Conservation (phyloP, 2,888 invertebrate genomes). For the Arctia plantaginis region DNA sequence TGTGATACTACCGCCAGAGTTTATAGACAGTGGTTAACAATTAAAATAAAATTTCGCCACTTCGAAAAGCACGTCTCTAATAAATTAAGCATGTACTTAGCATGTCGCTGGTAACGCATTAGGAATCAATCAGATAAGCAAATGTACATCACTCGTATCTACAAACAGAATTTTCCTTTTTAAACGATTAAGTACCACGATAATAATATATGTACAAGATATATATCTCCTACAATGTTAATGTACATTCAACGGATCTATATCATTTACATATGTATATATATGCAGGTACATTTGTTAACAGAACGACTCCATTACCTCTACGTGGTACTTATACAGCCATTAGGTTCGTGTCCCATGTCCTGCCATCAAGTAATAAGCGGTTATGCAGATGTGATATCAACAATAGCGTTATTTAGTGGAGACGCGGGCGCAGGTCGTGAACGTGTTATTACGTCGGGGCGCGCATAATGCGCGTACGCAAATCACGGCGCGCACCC, state of each 20-base stretch:
- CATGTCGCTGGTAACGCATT: constrained; percentile 1
- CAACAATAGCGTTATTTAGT: constrained; percentile 55
- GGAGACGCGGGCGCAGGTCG: constrained; percentile 43
- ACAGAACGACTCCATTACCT: constrained; percentile 13
- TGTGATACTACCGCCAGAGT: not conserved
- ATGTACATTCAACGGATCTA: constrained; percentile 12
- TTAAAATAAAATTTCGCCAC: not conserved
- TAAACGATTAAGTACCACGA: constrained; percentile 22
- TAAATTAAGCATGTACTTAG: not conserved
- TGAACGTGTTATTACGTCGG: constrained; percentile 58
- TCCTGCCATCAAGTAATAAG: constrained; percentile 17
- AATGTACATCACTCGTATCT: constrained; percentile 6
- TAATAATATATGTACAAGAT: constrained; percentile 15
- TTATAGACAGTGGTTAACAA: not conserved
- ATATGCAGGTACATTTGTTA: constrained; percentile 6
- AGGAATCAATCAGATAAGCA: constrained; percentile 12
- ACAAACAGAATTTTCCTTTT: constrained; percentile 22
- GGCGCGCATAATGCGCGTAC: constrained; percentile 63
- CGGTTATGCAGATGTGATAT: constrained; percentile 21
- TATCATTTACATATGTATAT: constrained; percentile 21
- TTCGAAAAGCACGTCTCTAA: not conserved
- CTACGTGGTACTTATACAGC: constrained; percentile 18
- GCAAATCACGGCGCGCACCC: constrained; percentile 69
- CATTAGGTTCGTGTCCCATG: constrained; percentile 21
- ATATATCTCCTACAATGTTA: constrained; percentile 14